Evolutionary conservation across 2,888 invertebrate genomes (phyloP), one percentile per base, ranked within the genome.

Genomic region (Mactromeris polynyma): DNA sequence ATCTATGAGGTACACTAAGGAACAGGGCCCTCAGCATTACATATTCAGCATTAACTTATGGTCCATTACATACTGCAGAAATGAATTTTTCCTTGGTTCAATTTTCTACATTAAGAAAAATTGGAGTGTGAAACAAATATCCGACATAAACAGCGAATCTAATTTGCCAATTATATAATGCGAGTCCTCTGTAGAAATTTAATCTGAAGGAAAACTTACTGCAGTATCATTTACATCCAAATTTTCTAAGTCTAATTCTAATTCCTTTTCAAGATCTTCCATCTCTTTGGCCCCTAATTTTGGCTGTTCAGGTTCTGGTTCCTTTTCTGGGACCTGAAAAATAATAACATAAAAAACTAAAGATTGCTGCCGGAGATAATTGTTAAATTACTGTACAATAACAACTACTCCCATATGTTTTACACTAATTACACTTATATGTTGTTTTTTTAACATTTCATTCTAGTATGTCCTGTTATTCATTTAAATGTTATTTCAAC

Each of bases 211-310:
- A n/a, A n/a, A n/a, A 64, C 81, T 81, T 86, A 98, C 98, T 96
- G 97, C 98, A 86, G 98, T 98, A 96, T 98, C 98, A 96, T 98
- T 98, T 42, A 99, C 97, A 93, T 98, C 98, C 93, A 98, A 97
- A 93, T 98, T 98, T 93, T 98, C 98, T 84, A 99, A 97, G 96
- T 99, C 99, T 81, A 98, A 97, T 96, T 99, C 98, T 69, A 98
- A 97, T 95, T 99, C 98, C 90, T 98, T 98, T 95, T 98, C 98
- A 94, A 97, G 90, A 73, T 96, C 96, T 1, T 93, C 95, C 89
- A 94, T 94, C 31, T 93, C 91, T 38, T 94, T 92, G 26, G 91
- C 89, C 19, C 91, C 91, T 82, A 89, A 69, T 17, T 90, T 79
- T 14, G 93, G 88, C 9, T 90, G 91, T 51, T 83, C 64, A 46